phyloP scores from a whole-genome alignment of 2,113 vertebrate genomes.

The Setophaga petechia region DNA sequence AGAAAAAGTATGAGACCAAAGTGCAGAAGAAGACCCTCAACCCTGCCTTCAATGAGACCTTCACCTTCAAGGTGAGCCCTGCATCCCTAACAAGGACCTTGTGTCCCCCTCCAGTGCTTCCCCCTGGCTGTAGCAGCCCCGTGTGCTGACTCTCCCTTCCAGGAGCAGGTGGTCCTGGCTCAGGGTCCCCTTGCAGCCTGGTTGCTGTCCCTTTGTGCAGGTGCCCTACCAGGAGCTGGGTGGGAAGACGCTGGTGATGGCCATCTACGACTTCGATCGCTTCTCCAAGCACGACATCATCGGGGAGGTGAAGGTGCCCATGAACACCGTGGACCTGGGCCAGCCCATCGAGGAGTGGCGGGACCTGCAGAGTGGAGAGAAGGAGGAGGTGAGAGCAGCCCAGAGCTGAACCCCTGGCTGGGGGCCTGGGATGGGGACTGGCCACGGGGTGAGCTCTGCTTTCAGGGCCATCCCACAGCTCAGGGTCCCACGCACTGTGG shows the following conservation, averaged over 20 bases:
- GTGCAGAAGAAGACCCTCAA: slow-evolving; percentile 98
- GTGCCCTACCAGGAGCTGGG: slow-evolving; percentile 96
- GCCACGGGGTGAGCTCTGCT: neutral
- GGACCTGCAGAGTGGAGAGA: slow-evolving; percentile 93
- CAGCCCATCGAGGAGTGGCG: slow-evolving; percentile 96
- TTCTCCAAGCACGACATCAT: slow-evolving; percentile 98
- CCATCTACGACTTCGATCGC: slow-evolving; percentile 97
- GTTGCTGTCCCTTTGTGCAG: slow-evolving; percentile 61
- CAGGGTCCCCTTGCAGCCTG: rapidly evolving
- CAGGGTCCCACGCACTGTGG: rapidly evolving
- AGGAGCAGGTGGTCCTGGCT: neutral
- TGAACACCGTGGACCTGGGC: slow-evolving; percentile 95
- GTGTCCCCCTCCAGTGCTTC: neutral
- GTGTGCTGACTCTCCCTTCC: neutral
- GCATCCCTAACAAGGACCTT: neutral
- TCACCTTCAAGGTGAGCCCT: slow-evolving; percentile 89
- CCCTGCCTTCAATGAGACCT: slow-evolving; percentile 95
- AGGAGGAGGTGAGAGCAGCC: slow-evolving; percentile 87
- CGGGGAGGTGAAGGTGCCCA: slow-evolving; percentile 91
- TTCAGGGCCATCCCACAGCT: neutral
- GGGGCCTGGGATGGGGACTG: neutral
- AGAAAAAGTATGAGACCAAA: slow-evolving; percentile 97
- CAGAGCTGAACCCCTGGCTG: neutral
- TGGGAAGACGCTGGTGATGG: slow-evolving; percentile 94
- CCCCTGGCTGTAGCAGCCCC: rapidly evolving